Evolutionary conservation across 2,888 invertebrate species (phyloP).

Genomic region (Acleris emargana): DNA sequence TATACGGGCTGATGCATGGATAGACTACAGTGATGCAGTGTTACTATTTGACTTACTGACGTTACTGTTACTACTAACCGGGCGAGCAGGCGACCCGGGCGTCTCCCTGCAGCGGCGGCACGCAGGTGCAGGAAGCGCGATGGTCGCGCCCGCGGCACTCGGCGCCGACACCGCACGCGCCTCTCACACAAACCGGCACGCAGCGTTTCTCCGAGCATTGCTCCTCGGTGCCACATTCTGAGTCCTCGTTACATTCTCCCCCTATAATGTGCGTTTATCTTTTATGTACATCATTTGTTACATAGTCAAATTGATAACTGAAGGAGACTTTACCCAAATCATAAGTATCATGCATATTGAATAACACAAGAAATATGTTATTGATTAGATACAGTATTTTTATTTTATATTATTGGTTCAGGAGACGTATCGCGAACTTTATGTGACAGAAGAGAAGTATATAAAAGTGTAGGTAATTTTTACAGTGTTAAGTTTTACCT

Average conservation of each 20-base stretch:
- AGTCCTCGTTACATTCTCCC: slow-evolving; percentile 87
- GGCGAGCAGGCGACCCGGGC: slow-evolving; percentile 91
- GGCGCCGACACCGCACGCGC: slow-evolving; percentile 90
- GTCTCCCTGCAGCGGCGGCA: slow-evolving; percentile 89
- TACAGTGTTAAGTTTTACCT: slow-evolving; percentile 25
- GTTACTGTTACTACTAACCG: slow-evolving; percentile 56
- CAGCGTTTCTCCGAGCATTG: slow-evolving; percentile 89
- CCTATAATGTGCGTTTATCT: slow-evolving; percentile 52
- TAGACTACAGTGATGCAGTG: not conserved
- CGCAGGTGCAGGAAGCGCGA: slow-evolving; percentile 90
- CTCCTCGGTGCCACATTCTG: slow-evolving; percentile 88
- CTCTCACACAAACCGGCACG: slow-evolving; percentile 88
- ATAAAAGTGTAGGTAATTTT: slow-evolving; percentile 19
- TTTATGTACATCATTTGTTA: slow-evolving; percentile 19
- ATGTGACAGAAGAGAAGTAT: slow-evolving; percentile 5
- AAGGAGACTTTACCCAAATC: too few species aligned
- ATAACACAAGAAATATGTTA: too few species aligned
- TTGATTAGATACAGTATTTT: too few species aligned
- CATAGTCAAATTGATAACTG: too few species aligned
- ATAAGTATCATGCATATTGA: too few species aligned
- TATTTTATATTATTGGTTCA: not conserved
- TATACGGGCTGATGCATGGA: not conserved
- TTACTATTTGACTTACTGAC: not conserved
- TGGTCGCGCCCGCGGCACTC: slow-evolving; percentile 90
- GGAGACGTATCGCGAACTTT: slow-evolving; percentile 30